These are phyloP conservation scores for Bradypus variegatus DNA, from an alignment of 2,797 vertebrate species.

Conservation along the genomic window DNA sequence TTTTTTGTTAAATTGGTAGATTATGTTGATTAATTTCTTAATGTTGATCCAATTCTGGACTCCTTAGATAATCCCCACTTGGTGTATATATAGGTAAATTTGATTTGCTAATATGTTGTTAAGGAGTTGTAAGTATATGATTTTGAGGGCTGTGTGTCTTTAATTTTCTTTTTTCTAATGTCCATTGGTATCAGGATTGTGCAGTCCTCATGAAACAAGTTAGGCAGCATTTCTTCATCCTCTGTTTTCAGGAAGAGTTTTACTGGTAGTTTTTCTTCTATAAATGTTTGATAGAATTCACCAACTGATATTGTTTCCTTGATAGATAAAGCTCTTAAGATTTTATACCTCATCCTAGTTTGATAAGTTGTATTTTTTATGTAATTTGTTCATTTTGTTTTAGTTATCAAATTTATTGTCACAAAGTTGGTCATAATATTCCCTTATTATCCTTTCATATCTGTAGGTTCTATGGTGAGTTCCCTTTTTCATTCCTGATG, in stretches of 20 bases:
- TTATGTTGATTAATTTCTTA: slow-evolving; percentile 4
- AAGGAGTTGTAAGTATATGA: not conserved
- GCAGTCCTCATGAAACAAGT: not conserved
- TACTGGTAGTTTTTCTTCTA: not conserved
- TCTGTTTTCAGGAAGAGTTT: not conserved
- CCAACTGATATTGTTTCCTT: not conserved
- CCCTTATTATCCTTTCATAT: not conserved
- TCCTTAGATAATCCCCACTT: not conserved
- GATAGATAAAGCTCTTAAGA: not conserved
- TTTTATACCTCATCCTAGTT: not conserved
- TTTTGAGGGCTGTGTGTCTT: not conserved
- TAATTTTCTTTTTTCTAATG: not conserved
- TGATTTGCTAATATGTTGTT: not conserved
- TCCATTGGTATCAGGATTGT: not conserved
- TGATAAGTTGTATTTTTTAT: not conserved
- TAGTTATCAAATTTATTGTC: not conserved
- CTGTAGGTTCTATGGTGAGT: not conserved
- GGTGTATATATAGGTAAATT: not conserved
- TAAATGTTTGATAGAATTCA: not conserved
- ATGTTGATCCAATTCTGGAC: not conserved
- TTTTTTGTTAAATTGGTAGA: not conserved
- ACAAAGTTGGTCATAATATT: not conserved
- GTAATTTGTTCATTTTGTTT: not conserved
- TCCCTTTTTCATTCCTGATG: not conserved
- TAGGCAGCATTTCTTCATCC: not conserved